Base-by-base conservation (phyloP, 2,113 vertebrate species). In the Oryzias curvinotus region DNA sequence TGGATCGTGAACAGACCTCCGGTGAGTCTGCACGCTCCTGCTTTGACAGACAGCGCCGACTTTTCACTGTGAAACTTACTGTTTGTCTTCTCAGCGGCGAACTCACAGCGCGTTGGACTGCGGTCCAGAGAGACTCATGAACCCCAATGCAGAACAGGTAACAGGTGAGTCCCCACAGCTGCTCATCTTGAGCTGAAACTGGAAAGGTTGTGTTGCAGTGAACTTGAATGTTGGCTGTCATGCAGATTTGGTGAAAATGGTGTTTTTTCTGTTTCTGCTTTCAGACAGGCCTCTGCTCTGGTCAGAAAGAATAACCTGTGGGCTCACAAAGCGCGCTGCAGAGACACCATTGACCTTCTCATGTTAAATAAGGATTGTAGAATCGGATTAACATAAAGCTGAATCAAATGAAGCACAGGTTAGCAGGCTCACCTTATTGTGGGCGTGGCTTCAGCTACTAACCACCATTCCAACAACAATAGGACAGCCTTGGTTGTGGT, bases 1-100 rank as follows among this genome's bases (percentile, higher is more conserved):
- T 99, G 97, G 97, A 92, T 98, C 12, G 92, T 98, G 49, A 95
- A 97, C 81, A 87, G 93, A 17, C 91, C 96, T 44, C 95, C 96
- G 8, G 97, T 99, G 89, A 94, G 68, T 58, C 50, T 41, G 30
- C 6, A 4, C 14, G 13, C 36, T 15, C 0, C n/a, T 36, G 18
- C 26, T 13, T 16, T 19, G 5, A 14, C 10, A 53, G 36, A 19
- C 23, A 48, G 8, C 5, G 6, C 7, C 66, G 8, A 44, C 4
- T 5, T 16, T 62, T 49, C 0, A 26, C 55, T 17, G 18, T 57
- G 16, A 52, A 49, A 10, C 8, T 53, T 1, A 25, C 14, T 74
- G 7, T 59, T 2, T 81, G 10, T 60, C 2, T 82, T 17, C 59
- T 62, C 80, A 99, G 97, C 93, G 91, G 0, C 92, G 89, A 59